A percentile compares a stretch with the other conserved stretches of the same genome.
phyloP scores from a whole-genome alignment of 2,888 invertebrate species.

The Desoria tigrina region DNA sequence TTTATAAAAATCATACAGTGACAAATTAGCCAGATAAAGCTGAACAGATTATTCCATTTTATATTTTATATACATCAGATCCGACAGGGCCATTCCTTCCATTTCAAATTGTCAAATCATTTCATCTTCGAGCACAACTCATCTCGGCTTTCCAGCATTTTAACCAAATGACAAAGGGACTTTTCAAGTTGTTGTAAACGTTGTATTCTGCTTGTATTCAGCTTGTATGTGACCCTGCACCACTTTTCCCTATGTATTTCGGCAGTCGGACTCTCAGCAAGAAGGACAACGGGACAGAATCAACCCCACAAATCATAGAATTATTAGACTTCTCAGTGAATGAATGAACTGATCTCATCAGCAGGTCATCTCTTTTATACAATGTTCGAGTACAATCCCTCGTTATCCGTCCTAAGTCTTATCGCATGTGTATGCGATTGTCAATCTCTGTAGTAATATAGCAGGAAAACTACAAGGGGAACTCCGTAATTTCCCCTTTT shows the following conservation, averaged over 20 bases:
- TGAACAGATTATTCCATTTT: slow-evolving; percentile 12
- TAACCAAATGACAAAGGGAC: not conserved
- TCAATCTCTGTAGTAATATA: not conserved
- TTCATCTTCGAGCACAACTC: slow-evolving; percentile 3
- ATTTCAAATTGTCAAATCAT: not conserved
- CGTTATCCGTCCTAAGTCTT: slow-evolving; percentile 3
- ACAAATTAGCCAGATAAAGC: slow-evolving; percentile 19
- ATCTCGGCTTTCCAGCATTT: not conserved
- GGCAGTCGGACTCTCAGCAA: slow-evolving; percentile 1
- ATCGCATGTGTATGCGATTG: not conserved
- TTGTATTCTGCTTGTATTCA: too few species aligned
- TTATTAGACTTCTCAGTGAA: slow-evolving; percentile 17
- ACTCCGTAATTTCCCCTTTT: too few species aligned
- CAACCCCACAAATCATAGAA: slow-evolving; percentile 18
- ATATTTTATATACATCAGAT: slow-evolving; percentile 1
- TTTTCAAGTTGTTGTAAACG: too few species aligned
- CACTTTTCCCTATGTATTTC: too few species aligned
- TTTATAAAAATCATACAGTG: slow-evolving; percentile 8
- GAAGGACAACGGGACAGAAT: not conserved
- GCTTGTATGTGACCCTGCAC: too few species aligned
- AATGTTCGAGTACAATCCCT: slow-evolving; percentile 3
- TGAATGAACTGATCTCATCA: slow-evolving; percentile 15
- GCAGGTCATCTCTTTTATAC: slow-evolving; percentile 14
- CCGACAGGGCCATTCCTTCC: not conserved
- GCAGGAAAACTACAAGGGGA: too few species aligned